Conservation (phyloP, 2,113 vertebrate genomes). For the Centrocercus urophasianus region DNA sequence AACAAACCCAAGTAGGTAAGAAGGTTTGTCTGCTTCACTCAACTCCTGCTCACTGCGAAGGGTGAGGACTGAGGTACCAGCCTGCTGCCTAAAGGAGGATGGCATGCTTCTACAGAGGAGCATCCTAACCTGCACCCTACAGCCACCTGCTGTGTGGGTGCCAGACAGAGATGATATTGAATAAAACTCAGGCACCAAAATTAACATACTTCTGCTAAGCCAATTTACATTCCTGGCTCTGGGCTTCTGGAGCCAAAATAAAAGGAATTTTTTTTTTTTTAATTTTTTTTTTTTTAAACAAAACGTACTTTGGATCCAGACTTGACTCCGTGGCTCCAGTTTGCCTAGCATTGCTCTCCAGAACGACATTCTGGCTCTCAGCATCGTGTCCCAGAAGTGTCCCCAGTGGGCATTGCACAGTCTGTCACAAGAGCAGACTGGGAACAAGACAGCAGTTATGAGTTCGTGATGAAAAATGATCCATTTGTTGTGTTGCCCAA, state of each 20-base stretch:
- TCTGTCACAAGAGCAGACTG: neutral
- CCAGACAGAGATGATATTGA: constrained; percentile 59
- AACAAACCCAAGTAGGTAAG: neutral
- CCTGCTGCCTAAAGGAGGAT: neutral
- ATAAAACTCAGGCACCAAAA: constrained; percentile 14
- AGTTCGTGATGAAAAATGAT: constrained; percentile 61
- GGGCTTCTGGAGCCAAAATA: constrained; percentile 11
- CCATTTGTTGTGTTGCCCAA: constrained; percentile 34
- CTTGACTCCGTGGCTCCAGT: constrained; percentile 37
- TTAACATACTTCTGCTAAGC: neutral
- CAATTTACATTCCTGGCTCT: constrained; percentile 58
- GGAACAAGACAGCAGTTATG: constrained; percentile 40
- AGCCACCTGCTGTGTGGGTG: constrained; percentile 36
- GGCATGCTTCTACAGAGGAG: neutral
- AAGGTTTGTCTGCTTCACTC: neutral
- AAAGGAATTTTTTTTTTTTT: too few relatives aligned
- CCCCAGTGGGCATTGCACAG: constrained; percentile 19
- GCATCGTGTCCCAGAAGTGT: neutral
- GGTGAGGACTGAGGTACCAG: neutral
- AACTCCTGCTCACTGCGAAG: neutral
- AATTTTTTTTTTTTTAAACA: neutral
- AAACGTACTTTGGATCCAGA: neutral
- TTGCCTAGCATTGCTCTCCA: neutral
- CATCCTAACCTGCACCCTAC: neutral
- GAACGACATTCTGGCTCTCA: neutral